Percentiles rank a stretch among this genome's conserved stretches.
These are phyloP conservation scores for Eleutherodactylus coqui DNA, from an alignment of 2,797 vertebrate genomes.

Conservation along the genomic window DNA sequence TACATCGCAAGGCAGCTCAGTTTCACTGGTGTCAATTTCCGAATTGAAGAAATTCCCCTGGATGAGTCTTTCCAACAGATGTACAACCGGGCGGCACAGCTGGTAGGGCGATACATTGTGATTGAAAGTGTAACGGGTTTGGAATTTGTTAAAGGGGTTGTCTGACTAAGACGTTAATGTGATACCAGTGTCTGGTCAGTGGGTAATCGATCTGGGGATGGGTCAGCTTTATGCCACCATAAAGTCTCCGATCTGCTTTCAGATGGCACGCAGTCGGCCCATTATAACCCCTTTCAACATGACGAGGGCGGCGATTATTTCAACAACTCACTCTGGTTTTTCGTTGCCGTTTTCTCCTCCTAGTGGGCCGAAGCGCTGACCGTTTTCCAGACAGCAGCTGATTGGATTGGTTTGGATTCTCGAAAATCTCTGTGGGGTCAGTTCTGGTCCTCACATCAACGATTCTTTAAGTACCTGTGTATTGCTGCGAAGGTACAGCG, in stretches of 20 bases:
- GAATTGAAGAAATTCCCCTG: slow-evolving; percentile 93
- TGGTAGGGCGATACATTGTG: slow-evolving; percentile 77
- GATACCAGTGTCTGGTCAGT: neutral
- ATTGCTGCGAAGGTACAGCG: slow-evolving; percentile 94
- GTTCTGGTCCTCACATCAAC: slow-evolving; percentile 98
- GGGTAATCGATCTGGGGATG: neutral
- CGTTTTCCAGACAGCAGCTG: slow-evolving; percentile 90
- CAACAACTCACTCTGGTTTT: neutral
- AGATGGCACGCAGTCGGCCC: neutral
- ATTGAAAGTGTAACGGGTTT: neutral
- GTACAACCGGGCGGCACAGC: slow-evolving; percentile 92
- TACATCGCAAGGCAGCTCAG: slow-evolving; percentile 99
- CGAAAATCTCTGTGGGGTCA: slow-evolving; percentile 97
- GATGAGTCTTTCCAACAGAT: slow-evolving; percentile 88
- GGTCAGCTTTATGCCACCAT: neutral
- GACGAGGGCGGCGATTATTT: neutral
- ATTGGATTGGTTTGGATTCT: slow-evolving; percentile 89
- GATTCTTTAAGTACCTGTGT: slow-evolving; percentile 99
- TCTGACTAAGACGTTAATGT: neutral
- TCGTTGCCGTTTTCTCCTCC: neutral
- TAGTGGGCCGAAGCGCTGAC: slow-evolving; percentile 94
- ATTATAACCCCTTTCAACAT: neutral
- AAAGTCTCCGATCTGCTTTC: neutral
- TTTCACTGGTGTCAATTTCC: slow-evolving; percentile 96
- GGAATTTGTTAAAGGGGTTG: too few relatives aligned